These are phyloP conservation scores for Conus canariensis DNA, from an alignment of 2,888 invertebrate species.

Conservation along the genomic window DNA sequence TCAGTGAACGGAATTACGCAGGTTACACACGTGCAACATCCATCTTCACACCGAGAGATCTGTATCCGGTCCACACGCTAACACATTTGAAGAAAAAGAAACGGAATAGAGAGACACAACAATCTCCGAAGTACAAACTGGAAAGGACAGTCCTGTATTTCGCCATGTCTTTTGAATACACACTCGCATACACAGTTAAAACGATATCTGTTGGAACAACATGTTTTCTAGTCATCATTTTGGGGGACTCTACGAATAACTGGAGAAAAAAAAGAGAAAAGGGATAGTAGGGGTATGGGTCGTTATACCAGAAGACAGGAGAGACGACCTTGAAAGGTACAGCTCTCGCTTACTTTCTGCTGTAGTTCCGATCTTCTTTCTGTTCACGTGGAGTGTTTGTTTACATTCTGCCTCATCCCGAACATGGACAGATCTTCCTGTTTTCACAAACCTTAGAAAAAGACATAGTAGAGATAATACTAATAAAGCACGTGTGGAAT, in stretches of 20 bases:
- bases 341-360: too few relatives aligned
- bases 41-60: neutral
- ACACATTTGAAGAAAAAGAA: neutral
- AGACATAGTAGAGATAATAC: neutral
- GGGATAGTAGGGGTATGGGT: too few relatives aligned
- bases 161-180: neutral
- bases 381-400: too few relatives aligned
- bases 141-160: neutral
- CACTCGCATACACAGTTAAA: neutral
- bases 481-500: constrained; percentile 24
- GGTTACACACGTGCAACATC: neutral
- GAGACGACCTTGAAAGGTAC: too few relatives aligned
- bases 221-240: too few relatives aligned
- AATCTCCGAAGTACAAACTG: neutral
- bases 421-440: neutral
- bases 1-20: neutral
- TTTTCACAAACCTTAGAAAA: neutral
- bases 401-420: too few relatives aligned
- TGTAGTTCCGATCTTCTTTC: neutral
- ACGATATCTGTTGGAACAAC: neutral
- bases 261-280: too few relatives aligned
- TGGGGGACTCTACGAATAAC: too few relatives aligned
- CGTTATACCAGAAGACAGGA: neutral
- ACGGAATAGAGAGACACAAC: neutral
- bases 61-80: neutral